Conservation (phyloP, 2,113 vertebrate genomes). For the Coregonus clupeaformis region DNA sequence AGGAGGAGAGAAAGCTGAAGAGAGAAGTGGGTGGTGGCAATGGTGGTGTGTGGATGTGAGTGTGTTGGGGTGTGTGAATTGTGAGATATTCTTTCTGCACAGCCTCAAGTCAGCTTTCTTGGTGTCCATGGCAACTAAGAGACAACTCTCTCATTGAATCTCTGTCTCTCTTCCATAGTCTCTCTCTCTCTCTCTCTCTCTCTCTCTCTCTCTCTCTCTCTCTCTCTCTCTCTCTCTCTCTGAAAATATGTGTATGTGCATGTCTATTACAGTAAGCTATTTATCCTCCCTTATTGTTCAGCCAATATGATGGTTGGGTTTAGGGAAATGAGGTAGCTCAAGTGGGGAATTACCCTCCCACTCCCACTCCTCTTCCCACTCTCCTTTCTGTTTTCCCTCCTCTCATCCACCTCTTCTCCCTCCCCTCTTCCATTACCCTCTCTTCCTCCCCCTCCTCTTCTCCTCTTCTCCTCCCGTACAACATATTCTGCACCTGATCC, state of each 20-base stretch:
- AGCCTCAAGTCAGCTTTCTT: constrained; percentile 58
- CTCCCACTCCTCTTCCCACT: neutral
- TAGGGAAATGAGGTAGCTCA: too few relatives aligned
- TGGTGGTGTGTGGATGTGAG: constrained; percentile 15
- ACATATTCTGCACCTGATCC: neutral
- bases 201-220: neutral
- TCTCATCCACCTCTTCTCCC: neutral
- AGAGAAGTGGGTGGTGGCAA: constrained; percentile 18
- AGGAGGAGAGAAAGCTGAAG: neutral
- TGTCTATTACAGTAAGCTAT: too few relatives aligned
- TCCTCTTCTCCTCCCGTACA: neutral
- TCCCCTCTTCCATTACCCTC: neutral
- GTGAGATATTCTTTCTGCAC: constrained; percentile 23
- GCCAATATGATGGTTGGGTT: too few relatives aligned
- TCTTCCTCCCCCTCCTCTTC: neutral
- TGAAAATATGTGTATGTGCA: neutral
- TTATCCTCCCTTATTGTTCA: too few relatives aligned
- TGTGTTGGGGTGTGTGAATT: neutral
- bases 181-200: too few relatives aligned
- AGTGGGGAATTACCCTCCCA: neutral
- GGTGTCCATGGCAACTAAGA: constrained; percentile 82
- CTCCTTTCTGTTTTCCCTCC: neutral
- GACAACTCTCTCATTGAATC: constrained; percentile 63
- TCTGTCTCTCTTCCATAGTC: neutral
- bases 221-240: neutral